Percentiles rank a stretch among this genome's conserved stretches.
Evolutionary conservation across 2,113 vertebrate genomes (phyloP).

Genomic region (Pluvialis apricaria): DNA sequence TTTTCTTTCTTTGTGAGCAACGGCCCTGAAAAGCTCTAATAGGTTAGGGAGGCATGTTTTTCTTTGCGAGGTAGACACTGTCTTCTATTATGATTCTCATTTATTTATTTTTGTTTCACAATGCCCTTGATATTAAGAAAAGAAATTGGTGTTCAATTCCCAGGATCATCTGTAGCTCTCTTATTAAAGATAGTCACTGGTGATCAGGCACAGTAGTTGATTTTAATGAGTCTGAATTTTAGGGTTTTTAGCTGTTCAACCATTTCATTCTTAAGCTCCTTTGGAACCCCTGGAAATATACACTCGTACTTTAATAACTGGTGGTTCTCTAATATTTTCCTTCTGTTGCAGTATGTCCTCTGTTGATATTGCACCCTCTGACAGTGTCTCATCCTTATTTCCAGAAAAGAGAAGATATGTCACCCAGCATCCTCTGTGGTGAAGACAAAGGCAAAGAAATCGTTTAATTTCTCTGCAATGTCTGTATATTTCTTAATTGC

Average conservation of each 20-base stretch:
- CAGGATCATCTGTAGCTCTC: slow-evolving; percentile 36
- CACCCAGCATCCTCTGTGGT: neutral
- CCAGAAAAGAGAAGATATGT: slow-evolving; percentile 26
- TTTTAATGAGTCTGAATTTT: slow-evolving; percentile 57
- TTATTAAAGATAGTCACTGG: slow-evolving; percentile 49
- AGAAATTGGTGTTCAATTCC: slow-evolving; percentile 60
- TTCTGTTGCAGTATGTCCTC: neutral
- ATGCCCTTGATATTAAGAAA: slow-evolving; percentile 42
- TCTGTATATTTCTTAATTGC: slow-evolving; percentile 47
- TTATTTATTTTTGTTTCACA: slow-evolving; percentile 65
- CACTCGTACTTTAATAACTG: slow-evolving; percentile 1
- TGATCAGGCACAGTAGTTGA: slow-evolving; percentile 26
- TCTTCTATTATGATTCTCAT: slow-evolving; percentile 30
- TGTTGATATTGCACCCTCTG: slow-evolving; percentile 3
- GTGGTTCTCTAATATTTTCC: slow-evolving; percentile 27
- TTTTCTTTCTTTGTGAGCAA: neutral
- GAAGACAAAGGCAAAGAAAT: slow-evolving; percentile 31
- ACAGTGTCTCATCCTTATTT: slow-evolving; percentile 34
- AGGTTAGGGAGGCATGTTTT: slow-evolving; percentile 11
- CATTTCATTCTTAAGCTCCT: slow-evolving; percentile 13
- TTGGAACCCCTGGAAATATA: slow-evolving; percentile 23
- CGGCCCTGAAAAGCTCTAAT: neutral
- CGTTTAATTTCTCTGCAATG: slow-evolving; percentile 22
- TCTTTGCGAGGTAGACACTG: slow-evolving; percentile 6
- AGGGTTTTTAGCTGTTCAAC: slow-evolving; percentile 33